Percentiles rank a stretch among this genome's conserved stretches.
Evolutionary conservation across 1,140 invertebrate genomes (phyloP).

Genomic region (Hesperophylax magnus): DNA sequence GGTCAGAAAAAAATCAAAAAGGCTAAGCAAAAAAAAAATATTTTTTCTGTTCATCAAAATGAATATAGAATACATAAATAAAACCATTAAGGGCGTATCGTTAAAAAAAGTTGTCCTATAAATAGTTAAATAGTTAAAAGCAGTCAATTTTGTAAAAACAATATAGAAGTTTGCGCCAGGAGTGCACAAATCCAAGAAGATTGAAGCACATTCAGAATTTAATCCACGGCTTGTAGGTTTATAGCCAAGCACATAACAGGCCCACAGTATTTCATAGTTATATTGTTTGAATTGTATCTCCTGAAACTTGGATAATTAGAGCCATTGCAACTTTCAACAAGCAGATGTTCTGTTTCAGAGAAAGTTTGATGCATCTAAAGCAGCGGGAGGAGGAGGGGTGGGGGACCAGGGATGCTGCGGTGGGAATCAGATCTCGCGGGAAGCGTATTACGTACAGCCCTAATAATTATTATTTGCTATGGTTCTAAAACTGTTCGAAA

Average conservation of each 20-base stretch:
- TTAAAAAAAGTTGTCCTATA: too few relatives aligned
- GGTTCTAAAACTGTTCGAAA: constrained; percentile 2
- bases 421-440: constrained; percentile 10
- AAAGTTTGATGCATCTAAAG: constrained; percentile 12
- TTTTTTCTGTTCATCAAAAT: too few relatives aligned
- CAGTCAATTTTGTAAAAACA: too few relatives aligned
- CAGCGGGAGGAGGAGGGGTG: background rate
- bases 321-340: constrained; percentile 2
- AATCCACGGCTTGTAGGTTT: background rate
- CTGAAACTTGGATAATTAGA: constrained; percentile 16
- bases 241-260: background rate
- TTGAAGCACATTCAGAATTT: background rate
- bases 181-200: too few relatives aligned
- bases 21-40: too few relatives aligned
- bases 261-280: constrained; percentile 4
- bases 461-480: constrained; percentile 3
- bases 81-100: too few relatives aligned
- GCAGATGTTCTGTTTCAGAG: background rate
- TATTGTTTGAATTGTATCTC: constrained; percentile 24
- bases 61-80: too few relatives aligned
- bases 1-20: too few relatives aligned
- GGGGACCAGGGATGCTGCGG: background rate
- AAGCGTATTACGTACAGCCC: constrained; percentile 8
- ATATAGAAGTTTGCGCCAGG: too few relatives aligned
- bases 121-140: too few relatives aligned